Base-by-base conservation (phyloP, 23 tunicate species). In the Styela plicata region DNA sequence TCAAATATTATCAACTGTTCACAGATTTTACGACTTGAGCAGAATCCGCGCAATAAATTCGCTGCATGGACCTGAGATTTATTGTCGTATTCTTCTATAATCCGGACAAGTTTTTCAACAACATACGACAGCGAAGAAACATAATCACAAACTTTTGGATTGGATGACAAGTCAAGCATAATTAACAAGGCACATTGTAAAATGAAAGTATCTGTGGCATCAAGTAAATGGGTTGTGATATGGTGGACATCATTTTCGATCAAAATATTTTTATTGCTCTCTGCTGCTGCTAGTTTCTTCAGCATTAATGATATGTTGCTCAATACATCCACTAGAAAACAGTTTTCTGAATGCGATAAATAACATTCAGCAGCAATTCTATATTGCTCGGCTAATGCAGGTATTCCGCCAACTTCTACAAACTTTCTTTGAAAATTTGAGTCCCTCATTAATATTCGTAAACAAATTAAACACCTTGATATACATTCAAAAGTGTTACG, bases 1-100 rank as follows among this genome's bases (percentile, higher is more conserved):
- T 93, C 98, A 74, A 89, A 93, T 61, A 93, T 93, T 67, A 88
- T 85, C 85, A 93, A 70, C 93, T 93, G 74, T 70, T 93, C 87
- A 27, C 89, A 37, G 3, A 93, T 88, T 69, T 88, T 86, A 19
- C 79, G 26, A 36, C 84, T 74, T n/a, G 84, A 75, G 69, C 86
- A 88, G 32, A 93, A 80, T 24, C 76, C 44, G 2, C 93, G 89
- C 66, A 93, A 67, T 31, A 93, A 68, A 63, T 88, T 84, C 29
- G 93, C 93, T 25, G 93, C 98, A 24, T 62, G 87, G 24, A 65
- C 76, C 36, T 85, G 88, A 21, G 93, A 88, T 75, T 63, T n/a
- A 30, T 93, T 86, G 35, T 93, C 98, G 52, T 35, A 88, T 65
- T 93, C 92, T 33, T 88, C 91, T 22, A 93, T 85, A 30, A 93